Percentiles rank a stretch among this genome's conserved stretches.
phyloP scores from a whole-genome alignment of 2,113 vertebrate genomes.

The Clarias magur region DNA sequence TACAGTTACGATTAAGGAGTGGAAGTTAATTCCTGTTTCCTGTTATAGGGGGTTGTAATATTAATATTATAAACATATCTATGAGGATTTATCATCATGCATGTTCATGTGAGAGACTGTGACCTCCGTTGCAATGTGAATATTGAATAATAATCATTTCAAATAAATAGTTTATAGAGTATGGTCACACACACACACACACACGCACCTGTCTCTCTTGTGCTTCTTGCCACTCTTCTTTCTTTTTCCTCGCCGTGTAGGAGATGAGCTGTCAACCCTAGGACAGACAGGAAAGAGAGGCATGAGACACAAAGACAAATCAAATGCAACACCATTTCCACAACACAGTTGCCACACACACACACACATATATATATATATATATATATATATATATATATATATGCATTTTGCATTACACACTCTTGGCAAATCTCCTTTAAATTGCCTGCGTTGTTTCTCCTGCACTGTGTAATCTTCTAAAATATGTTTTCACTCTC shows the following conservation, averaged over 20 bases:
- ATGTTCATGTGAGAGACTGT: background rate
- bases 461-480: slow-evolving; percentile 13
- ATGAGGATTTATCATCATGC: too few species aligned
- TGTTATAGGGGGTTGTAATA: background rate
- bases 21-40: background rate
- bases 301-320: slow-evolving; percentile 25
- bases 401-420: too few species aligned
- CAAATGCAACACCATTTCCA: background rate
- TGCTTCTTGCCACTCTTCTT: slow-evolving; percentile 91
- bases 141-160: background rate
- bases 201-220: slow-evolving; percentile 86
- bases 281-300: slow-evolving; percentile 37
- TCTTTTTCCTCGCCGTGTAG: slow-evolving; percentile 90
- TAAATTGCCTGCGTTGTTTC: background rate
- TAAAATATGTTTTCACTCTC: slow-evolving; percentile 16
- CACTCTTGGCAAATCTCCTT: background rate
- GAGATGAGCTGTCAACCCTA: slow-evolving; percentile 89
- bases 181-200: background rate
- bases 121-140: background rate
- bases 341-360: background rate
- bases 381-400: background rate
- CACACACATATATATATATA: background rate
- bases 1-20: too few species aligned
- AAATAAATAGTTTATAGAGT: background rate
- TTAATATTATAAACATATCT: background rate